Base-by-base conservation (phyloP, 1,140 invertebrate genomes). In the Plodia interpunctella region DNA sequence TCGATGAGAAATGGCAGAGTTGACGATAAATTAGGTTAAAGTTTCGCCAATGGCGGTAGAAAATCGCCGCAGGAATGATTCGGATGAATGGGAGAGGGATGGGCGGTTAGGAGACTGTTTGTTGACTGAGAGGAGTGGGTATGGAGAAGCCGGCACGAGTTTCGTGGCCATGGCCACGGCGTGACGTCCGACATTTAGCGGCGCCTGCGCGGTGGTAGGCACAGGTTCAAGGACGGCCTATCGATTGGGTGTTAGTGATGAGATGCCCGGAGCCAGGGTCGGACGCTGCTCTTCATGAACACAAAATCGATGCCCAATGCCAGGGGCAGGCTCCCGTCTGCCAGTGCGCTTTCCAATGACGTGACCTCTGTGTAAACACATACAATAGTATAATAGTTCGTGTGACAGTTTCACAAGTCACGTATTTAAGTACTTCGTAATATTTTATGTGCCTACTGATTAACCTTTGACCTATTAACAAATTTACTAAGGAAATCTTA, bases 1-100 rank as follows among this genome's bases (percentile, higher is more conserved):
- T 83, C 79, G 69, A 85, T 76, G 77, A 57, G 63, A 85, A 84
- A 85, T 80, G 77, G 70, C 81, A 85, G 63, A 85, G 81, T 76
- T 83, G 72, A 80, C 51, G 65, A 61, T 68, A 59, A 70, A 76
- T 67, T 65, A 67, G 55, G 49, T 62, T 57, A 72, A 59, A 65
- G 9, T 6, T 53, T 53, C 58, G 25, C 49, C 60, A 55, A 58
- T 52, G 38, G 65, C 58, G 58, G 50, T 60, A 49, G 49, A 57
- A 57, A 32, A 55, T 53, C 70, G 59, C 68, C 64, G 57, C 70
- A 60, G 63, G 63, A 73, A 59, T 63, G 67, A 55, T 50, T 72
- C 71, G 74, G 72, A 84, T 84, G 82, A 84, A 80, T 76, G 68
- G 66, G 53, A 53, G 10, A 25, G 19, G 54, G 52, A 54, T 21